Conservation (phyloP, 2,888 invertebrate species). For the Epistrophe eligans region DNA sequence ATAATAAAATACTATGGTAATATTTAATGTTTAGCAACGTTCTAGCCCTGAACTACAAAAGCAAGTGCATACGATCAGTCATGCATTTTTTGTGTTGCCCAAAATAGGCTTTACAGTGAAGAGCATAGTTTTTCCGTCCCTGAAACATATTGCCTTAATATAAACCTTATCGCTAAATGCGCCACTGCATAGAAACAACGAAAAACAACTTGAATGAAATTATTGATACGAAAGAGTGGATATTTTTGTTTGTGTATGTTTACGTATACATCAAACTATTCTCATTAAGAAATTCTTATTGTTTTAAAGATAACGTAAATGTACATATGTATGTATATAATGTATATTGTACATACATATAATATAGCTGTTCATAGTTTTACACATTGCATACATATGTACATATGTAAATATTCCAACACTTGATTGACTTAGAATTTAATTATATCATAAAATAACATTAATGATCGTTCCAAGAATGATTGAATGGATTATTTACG, state of each 20-base stretch:
- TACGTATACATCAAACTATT: constrained; percentile 5
- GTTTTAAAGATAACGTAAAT: background rate
- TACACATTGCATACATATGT: too few species aligned
- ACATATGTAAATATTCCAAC: background rate
- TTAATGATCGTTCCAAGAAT: background rate
- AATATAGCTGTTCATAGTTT: too few species aligned
- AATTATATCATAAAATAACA: background rate
- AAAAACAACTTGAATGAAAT: constrained; percentile 24
- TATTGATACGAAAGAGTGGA: background rate
- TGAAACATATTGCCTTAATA: background rate
- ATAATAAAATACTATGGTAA: too few species aligned
- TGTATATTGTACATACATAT: too few species aligned
- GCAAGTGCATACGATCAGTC: too few species aligned
- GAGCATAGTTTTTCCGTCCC: too few species aligned
- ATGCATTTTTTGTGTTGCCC: too few species aligned
- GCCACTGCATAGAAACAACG: background rate
- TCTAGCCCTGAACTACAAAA: too few species aligned
- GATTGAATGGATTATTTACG: background rate
- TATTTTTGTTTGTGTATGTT: background rate
- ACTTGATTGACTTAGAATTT: background rate
- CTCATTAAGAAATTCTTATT: constrained; percentile 22
- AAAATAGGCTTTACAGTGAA: too few species aligned
- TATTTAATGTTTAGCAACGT: too few species aligned
- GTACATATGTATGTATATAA: background rate
- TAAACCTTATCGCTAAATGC: background rate